Conservation (phyloP, 2,113 vertebrate genomes). For the Centropus unirufus region DNA sequence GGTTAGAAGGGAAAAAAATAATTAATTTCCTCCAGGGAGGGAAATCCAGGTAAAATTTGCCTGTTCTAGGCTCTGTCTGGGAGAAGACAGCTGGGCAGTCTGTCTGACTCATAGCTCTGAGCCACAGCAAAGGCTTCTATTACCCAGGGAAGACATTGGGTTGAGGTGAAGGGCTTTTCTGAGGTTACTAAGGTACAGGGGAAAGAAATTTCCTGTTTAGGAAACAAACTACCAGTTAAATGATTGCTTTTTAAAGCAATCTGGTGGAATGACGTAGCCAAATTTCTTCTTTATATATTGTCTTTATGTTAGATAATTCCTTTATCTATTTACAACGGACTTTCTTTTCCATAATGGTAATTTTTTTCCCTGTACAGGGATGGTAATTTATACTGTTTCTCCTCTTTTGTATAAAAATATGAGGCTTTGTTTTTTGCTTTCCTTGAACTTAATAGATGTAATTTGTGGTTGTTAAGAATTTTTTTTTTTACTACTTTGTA, state of each 20-base stretch:
- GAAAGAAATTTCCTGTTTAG: neutral
- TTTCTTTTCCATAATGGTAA: neutral
- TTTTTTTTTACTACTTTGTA: neutral
- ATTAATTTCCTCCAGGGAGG: neutral
- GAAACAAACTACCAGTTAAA: neutral
- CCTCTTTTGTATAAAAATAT: neutral
- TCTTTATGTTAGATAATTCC: neutral
- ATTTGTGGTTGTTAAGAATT: neutral
- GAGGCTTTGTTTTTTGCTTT: neutral
- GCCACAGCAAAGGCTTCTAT: neutral
- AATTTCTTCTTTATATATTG: neutral
- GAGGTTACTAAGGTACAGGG: neutral
- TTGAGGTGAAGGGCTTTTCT: neutral
- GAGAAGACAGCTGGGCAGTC: neutral
- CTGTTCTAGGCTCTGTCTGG: neutral
- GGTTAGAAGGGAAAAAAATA: neutral
- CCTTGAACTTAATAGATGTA: neutral
- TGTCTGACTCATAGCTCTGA: neutral
- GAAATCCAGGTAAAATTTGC: neutral
- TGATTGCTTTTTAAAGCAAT: neutral
- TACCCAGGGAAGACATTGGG: fast-evolving
- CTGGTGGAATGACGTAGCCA: neutral
- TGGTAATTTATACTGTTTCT: neutral
- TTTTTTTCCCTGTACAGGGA: neutral
- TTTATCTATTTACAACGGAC: neutral